Percentiles rank a stretch among this genome's conserved stretches.
Evolutionary conservation across 2,797 vertebrate species (phyloP).

Genomic region (Pangasius krempfi): DNA sequence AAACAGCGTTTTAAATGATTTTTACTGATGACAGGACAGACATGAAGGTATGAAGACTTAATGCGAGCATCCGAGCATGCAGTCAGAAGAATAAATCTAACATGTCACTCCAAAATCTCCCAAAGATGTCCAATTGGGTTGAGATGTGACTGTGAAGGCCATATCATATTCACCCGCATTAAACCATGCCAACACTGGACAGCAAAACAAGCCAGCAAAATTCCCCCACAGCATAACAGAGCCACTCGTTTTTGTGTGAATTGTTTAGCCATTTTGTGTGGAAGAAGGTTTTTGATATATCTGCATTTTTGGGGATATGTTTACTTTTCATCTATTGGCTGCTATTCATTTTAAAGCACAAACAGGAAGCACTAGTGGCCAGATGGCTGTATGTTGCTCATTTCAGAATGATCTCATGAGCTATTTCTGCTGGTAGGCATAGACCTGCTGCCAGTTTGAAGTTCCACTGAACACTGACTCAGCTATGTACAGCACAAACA

Average conservation of each 20-base stretch:
- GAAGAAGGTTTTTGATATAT: background rate
- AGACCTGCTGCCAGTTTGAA: constrained; percentile 11
- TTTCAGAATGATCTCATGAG: background rate
- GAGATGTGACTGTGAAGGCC: background rate
- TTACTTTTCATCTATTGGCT: background rate
- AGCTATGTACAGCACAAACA: background rate
- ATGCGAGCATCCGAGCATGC: background rate
- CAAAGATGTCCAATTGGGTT: background rate
- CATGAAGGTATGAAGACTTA: background rate
- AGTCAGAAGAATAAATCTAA: background rate
- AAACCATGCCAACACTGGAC: background rate
- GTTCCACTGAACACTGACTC: constrained; percentile 1
- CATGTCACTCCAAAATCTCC: background rate
- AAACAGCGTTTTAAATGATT: background rate
- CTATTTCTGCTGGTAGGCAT: constrained; percentile 15
- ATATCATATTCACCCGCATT: background rate
- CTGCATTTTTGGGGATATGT: background rate
- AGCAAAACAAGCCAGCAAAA: background rate
- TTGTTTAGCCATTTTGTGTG: background rate
- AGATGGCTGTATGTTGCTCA: constrained; percentile 11
- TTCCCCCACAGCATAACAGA: background rate
- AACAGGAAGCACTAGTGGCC: background rate
- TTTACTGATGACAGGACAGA: background rate
- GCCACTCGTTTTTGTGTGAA: background rate
- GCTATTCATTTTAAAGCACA: background rate